These are phyloP conservation scores for Temnothorax rugatulus DNA, from an alignment of 2,888 invertebrate species.

Conservation along the genomic window DNA sequence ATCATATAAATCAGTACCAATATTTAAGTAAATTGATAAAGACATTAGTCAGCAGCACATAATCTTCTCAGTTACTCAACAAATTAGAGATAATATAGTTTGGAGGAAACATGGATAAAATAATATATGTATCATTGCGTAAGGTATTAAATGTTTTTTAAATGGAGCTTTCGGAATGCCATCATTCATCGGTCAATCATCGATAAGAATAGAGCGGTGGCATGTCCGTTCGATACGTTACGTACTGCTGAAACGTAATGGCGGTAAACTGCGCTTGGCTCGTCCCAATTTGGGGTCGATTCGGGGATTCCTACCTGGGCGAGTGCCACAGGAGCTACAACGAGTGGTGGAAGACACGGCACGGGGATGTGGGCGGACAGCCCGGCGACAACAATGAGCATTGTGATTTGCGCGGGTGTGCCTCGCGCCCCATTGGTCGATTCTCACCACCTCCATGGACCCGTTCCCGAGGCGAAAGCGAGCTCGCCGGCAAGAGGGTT, in stretches of 20 bases:
- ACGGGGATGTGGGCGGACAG: constrained; percentile 83
- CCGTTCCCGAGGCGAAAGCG: constrained; percentile 79
- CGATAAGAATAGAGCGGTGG: not conserved
- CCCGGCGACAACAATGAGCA: constrained; percentile 85
- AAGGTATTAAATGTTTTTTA: not conserved
- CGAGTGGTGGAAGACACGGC: constrained; percentile 73
- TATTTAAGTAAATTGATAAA: constrained; percentile 6
- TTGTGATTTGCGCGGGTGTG: constrained; percentile 86
- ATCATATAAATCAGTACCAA: not conserved
- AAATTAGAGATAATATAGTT: not conserved
- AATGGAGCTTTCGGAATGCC: not conserved
- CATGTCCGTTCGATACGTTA: not conserved
- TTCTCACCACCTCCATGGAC: constrained; percentile 78
- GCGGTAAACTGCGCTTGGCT: not conserved
- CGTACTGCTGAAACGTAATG: not conserved
- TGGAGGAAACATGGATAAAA: not conserved
- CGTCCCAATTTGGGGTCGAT: constrained; percentile 22
- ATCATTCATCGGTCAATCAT: not conserved
- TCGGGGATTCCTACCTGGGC: constrained; percentile 69
- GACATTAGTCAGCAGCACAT: not conserved
- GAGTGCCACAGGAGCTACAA: constrained; percentile 51
- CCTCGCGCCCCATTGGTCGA: constrained; percentile 81
- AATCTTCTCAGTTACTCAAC: not conserved
- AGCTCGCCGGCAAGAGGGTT: constrained; percentile 78
- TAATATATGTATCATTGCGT: not conserved